These are phyloP conservation scores for Dyspetes luteomarginatus DNA, from an alignment of 2,888 invertebrate species.

Conservation along the genomic window DNA sequence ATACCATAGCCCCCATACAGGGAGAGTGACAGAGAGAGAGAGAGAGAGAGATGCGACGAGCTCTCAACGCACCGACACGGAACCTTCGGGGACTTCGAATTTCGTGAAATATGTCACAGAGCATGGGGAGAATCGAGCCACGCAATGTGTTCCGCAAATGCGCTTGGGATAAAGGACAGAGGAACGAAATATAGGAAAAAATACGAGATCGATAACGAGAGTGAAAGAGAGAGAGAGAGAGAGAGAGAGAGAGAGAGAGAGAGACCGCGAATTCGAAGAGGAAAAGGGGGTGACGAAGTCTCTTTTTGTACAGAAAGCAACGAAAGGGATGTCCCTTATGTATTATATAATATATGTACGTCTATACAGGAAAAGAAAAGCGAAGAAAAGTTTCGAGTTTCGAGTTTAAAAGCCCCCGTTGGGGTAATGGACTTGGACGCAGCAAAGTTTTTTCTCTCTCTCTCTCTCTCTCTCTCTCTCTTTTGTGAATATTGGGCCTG, in stretches of 20 bases:
- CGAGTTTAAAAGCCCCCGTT: conserved; percentile 57
- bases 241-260: conserved; percentile 15
- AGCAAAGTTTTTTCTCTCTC: background rate
- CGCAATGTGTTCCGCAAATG: conserved; percentile 20
- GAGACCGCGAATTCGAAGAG: background rate
- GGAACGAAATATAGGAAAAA: background rate
- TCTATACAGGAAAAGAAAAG: conserved; percentile 4
- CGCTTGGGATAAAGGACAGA: background rate
- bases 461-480: background rate
- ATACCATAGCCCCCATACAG: background rate
- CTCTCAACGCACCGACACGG: conserved; percentile 9
- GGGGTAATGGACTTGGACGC: conserved; percentile 50
- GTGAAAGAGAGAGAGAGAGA: conserved; percentile 19
- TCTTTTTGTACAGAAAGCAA: background rate
- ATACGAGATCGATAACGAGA: conserved; percentile 1
- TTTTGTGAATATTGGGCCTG: conserved; percentile 6
- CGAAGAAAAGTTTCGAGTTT: conserved; percentile 54
- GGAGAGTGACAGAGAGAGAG: background rate
- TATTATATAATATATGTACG: conserved; percentile 1
- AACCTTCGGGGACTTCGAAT: conserved; percentile 67
- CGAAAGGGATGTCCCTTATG: conserved; percentile 35
- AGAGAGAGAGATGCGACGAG: background rate
- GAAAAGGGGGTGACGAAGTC: background rate
- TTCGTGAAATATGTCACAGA: conserved; percentile 67
- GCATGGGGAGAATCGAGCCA: conserved; percentile 6